Conservation (phyloP, 2,113 vertebrate genomes). For the Brachyhypopomus occidentalis region DNA sequence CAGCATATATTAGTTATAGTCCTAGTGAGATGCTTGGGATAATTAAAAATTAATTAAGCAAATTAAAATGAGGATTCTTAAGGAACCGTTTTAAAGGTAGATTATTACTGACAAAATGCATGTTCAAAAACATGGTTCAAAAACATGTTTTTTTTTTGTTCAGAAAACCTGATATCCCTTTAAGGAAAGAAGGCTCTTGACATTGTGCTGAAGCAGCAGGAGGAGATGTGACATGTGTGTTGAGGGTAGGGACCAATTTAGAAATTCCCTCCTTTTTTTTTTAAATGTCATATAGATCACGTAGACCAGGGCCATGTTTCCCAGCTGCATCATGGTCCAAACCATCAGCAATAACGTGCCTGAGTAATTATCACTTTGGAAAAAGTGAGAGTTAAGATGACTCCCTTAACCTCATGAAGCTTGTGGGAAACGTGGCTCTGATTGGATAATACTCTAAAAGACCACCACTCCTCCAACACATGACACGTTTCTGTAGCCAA, state of each 20-base stretch:
- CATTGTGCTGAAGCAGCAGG: not conserved
- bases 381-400: conserved; percentile 17
- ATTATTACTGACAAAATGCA: not conserved
- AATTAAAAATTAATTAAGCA: conserved; percentile 12
- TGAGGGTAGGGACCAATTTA: conserved; percentile 8
- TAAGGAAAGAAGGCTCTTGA: no score
- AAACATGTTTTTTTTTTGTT: no score
- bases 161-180: no score
- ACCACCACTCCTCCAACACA: not conserved
- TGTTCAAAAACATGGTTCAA: no score
- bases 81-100: conserved; percentile 5
- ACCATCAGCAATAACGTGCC: conserved; percentile 31
- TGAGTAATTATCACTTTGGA: conserved; percentile 16
- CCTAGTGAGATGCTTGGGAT: not conserved
- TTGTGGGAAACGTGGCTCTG: not conserved
- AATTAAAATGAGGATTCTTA: conserved; percentile 16
- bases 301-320: conserved; percentile 21
- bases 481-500: not conserved
- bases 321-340: conserved; percentile 14
- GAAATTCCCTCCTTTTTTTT: not conserved
- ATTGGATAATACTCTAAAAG: not conserved
- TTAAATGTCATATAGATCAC: conserved; percentile 6
- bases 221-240: not conserved
- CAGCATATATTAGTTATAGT: no score
- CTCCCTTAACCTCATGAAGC: not conserved